Evolutionary conservation across 1,140 invertebrate genomes (phyloP), one percentile per base, ranked within the genome.

Genomic region (Drosophila bifasciata): DNA sequence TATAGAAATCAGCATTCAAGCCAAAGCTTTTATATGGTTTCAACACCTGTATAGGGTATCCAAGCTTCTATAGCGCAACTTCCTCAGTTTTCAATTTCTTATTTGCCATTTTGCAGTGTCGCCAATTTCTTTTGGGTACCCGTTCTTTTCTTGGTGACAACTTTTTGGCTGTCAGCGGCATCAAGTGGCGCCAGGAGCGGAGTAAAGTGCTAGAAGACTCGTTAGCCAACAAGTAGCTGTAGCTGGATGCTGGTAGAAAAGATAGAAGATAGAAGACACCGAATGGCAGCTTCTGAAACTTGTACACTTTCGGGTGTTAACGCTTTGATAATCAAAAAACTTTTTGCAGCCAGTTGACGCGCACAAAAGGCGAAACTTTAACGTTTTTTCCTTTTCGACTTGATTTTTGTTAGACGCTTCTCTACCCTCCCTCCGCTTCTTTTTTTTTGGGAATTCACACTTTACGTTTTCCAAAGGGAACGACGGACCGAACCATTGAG

Each of bases 261-360:
- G 48, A 56, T 79, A 69, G 69, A 28, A 55, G 76, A 46, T 76
- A 69, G 66, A 48, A 51, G 58, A 43, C 68, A 13, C 64, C 23
- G 21, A 60, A 67, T 62, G 61, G 49, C 48, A 52, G 79, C 61
- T 76, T 75, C 66, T 53, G 45, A 63, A 74, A 86, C 57, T 85
- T 86, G 77, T 72, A 86, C 77, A 86, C 73, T 85, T 86, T 88
- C 73, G 57, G 84, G 78, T 89, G 84, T 80, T 83, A 88, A 88
- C 83, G 83, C 70, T 83, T 88, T 88, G 83, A 88, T 88, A 88
- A 88, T 88, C 83, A 88, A 88, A 79, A 88, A 88, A 88, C 63
- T 88, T 86, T 85, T 67, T 60, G 43, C 59, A 64, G 59, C 62
- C 84, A 86, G 60, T 86, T 86, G 83, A 83, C 74, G 70, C 75